Evolutionary conservation across 2,888 invertebrate species (phyloP), one percentile per base, ranked within the genome.

Genomic region (Apomyelois bistriatella): DNA sequence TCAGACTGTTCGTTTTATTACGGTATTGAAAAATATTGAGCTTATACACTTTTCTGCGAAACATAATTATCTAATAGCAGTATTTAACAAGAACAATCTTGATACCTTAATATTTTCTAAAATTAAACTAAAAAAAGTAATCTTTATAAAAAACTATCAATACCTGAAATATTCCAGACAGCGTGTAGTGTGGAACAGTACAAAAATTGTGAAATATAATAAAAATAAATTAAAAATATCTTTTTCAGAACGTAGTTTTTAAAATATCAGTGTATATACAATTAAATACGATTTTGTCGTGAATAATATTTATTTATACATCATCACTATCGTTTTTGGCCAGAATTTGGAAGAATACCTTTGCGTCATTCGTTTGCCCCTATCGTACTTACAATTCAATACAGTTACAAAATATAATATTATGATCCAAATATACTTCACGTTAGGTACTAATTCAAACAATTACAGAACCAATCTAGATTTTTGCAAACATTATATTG

Each of bases 331-430:
- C 66, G 51, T 70, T 84, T n/a, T 88, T 88, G 86, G 87, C 87
- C 85, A 76, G 76, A 82, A 78, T 76, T 74, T 84, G 86, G 89
- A 88, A 89, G 88, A 86, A 82, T 82, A 81, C 72, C 74, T 78
- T 74, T 70, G 65, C 66, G 64, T 60, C 55, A 63, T 77, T 79
- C 79, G 67, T 72, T 76, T 66, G 66, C 67, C 66, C n/a, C 67
- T 71, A 66, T 66, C 59, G 59, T 65, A 53, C 56, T 46, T 59
- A 69, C 64, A 65, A 37, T 58, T 71, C 59, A 68, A 68, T 74
- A 73, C 64, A 70, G 64, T 72, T 70, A 66, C 68, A 76, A 74
- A 72, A 72, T 72, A 73, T 69, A 62, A 64, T 61, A 59, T 40
- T 37, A 46, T 38, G 10, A 53, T 36, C 28, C 42, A 55, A 52